Percentiles rank a stretch among this genome's conserved stretches.
These are phyloP conservation scores for Hemiprocne comata DNA, from an alignment of 2,113 vertebrate species.

Conservation along the genomic window DNA sequence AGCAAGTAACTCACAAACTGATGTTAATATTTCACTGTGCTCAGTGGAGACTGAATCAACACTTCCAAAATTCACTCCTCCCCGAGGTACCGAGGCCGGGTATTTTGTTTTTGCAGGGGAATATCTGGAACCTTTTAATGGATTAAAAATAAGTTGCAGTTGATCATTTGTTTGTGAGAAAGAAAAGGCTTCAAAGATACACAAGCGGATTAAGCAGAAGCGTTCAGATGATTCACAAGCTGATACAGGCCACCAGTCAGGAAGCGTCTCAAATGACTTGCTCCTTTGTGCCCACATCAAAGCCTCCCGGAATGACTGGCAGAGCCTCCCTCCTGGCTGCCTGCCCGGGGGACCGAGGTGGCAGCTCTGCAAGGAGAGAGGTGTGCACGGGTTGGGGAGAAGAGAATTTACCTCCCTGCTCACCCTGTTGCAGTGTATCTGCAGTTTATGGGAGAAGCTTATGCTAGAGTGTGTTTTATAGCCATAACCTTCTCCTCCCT, in stretches of 20 bases:
- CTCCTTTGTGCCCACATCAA: constrained; percentile 41
- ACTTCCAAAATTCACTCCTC: not conserved
- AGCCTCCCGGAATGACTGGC: not conserved
- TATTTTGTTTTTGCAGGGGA: constrained; percentile 19
- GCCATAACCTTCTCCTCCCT: not conserved
- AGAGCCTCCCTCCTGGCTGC: not conserved
- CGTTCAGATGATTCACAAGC: not conserved
- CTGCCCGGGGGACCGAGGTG: not conserved
- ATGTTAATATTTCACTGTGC: constrained; percentile 13
- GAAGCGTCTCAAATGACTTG: constrained; percentile 25
- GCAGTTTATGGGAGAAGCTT: not conserved
- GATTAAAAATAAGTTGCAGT: constrained; percentile 62
- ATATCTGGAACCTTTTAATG: constrained; percentile 57
- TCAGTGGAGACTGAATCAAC: not conserved
- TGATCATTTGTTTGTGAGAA: constrained; percentile 54
- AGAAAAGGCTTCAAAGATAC: constrained; percentile 62
- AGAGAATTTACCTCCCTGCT: not conserved
- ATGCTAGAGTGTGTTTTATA: not conserved
- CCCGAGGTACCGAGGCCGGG: not conserved
- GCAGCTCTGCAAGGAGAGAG: not conserved
- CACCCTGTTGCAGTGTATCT: rapidly evolving
- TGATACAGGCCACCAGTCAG: constrained; percentile 47
- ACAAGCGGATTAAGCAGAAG: constrained; percentile 39
- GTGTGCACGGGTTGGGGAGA: not conserved
- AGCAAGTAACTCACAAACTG: constrained; percentile 16